Percentiles rank a stretch among this genome's conserved stretches.
These are phyloP conservation scores for Gorsachius goisagi DNA, from an alignment of 2,113 vertebrate species.

Conservation along the genomic window DNA sequence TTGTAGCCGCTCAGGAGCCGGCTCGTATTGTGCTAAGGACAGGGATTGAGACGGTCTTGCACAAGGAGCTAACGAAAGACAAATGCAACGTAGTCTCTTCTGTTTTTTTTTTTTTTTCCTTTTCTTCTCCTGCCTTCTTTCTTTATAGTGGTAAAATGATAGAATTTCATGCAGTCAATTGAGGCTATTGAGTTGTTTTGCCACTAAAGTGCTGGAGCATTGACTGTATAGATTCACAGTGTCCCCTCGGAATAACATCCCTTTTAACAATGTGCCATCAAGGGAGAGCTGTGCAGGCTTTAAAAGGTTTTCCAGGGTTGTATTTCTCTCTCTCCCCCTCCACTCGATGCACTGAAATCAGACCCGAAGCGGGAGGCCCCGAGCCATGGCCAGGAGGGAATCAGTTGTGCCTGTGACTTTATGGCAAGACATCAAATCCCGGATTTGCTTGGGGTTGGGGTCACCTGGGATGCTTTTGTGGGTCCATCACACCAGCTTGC, in stretches of 20 bases:
- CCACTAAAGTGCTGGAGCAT: constrained; percentile 29
- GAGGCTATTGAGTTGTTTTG: constrained; percentile 65
- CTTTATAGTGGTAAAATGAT: neutral
- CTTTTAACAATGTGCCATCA: constrained; percentile 22
- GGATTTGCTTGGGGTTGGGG: neutral
- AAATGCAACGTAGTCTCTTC: constrained; percentile 14
- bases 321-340: neutral
- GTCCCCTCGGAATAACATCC: constrained; percentile 28
- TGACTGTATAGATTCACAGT: constrained; percentile 17
- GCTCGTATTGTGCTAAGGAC: neutral
- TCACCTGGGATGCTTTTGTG: neutral
- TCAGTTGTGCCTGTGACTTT: neutral
- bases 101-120: neutral
- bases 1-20: neutral
- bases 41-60: neutral
- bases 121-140: neutral
- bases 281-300: neutral
- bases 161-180: constrained; percentile 48
- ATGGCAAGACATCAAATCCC: neutral
- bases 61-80: constrained; percentile 15
- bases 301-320: constrained; percentile 18
- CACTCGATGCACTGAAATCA: neutral
- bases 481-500: neutral
- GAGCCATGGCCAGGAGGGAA: rapidly evolving
- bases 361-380: neutral